Evolutionary conservation across 2,113 vertebrate genomes (phyloP), one percentile per base, ranked within the genome.

Genomic region (Strix uralensis): DNA sequence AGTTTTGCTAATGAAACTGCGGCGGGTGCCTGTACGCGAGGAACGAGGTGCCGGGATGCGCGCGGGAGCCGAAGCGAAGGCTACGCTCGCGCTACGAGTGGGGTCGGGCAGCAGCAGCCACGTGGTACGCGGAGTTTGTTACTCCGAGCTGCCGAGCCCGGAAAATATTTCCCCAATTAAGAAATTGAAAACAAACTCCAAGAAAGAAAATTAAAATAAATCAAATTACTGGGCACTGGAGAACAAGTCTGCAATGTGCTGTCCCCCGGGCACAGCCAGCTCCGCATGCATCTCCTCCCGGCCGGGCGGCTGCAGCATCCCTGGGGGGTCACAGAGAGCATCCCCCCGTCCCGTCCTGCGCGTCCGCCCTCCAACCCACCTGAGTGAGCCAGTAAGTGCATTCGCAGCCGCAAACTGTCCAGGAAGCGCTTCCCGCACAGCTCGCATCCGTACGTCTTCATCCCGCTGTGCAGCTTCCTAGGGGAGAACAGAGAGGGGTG

Each of bases 361-460:
- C 44, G 13, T 3, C 38, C 16, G 58, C 30, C 36, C 38, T 42
- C 55, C 47, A 15, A 83, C 97, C 97, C 98, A 99, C 99, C 99
- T 98, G 99, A 99, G 97, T 99, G 99, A 96, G 99, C 99, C 97
- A 99, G 98, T 98, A 99, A 99, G 98, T 99, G 99, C 99, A 99
- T 99, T 93, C 99, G 98, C 94, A 99, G 99, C 88, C 99, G 99
- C 94, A 99, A 98, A 92, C 99, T 99, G 98, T 99, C 99, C 97
- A 99, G 98, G 98, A 99, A 99, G 92, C 99, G 98, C 98, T 99
- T 99, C 90, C 99, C 99, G 17, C 99, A 99, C 96, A 99, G 98
- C 97, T 99, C 99, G 38, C 99, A 99, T 96, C 99, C 99, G 23
- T 99, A 99, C 4, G 99, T 99, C 98, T 99, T 99, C 99, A 99